Evolutionary conservation across 2,113 vertebrate genomes (phyloP).

Genomic region (Rattus norvegicus): GRCr8 NC_086023.1:146608001-146608500

Average conservation of each 20-base stretch:
- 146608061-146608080: slow-evolving; percentile 90
- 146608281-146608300: neutral
- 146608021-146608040: slow-evolving; percentile 89
- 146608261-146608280: neutral
- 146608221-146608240: neutral
- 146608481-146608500: neutral
- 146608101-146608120: slow-evolving; percentile 84
- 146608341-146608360: neutral
- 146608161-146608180: neutral
- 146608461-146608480: neutral
- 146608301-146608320: neutral
- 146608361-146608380: neutral
- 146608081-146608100: slow-evolving; percentile 91
- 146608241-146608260: neutral
- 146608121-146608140: slow-evolving; percentile 69
- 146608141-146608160: slow-evolving; percentile 87
- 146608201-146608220: neutral
- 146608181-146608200: neutral
- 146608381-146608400: neutral
- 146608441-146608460: neutral
- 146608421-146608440: neutral
- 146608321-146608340: neutral
- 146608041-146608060: slow-evolving; percentile 86
- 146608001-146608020: slow-evolving; percentile 81
- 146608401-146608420: neutral